Evolutionary conservation across 2,888 invertebrate species (phyloP).

Genomic region (Penaeus monodon): DNA sequence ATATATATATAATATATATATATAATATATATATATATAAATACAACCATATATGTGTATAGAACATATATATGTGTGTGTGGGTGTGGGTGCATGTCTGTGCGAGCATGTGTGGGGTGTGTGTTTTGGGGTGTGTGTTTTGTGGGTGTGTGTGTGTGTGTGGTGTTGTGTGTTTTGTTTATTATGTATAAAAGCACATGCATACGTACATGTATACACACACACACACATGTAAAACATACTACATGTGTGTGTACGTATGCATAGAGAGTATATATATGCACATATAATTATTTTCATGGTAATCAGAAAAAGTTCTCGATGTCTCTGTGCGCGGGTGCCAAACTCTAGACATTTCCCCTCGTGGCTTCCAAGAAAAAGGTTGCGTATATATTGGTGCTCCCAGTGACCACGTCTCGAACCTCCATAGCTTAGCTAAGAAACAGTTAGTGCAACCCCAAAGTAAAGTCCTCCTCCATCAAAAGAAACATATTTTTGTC

Average conservation of each 20-base stretch:
- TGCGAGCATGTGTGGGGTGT: constrained; percentile 15
- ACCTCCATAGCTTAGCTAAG: too few species aligned
- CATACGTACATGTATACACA: too few species aligned
- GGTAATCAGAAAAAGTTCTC: too few species aligned
- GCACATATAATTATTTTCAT: too few species aligned
- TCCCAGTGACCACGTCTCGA: neutral
- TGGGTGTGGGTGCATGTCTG: neutral
- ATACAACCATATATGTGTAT: constrained; percentile 35
- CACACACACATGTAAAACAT: too few species aligned
- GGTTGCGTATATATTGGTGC: neutral
- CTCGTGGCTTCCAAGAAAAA: neutral
- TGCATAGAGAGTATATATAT: too few species aligned
- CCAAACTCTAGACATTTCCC: neutral
- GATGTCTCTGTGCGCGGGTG: too few species aligned
- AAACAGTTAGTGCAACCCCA: too few species aligned
- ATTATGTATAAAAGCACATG: too few species aligned
- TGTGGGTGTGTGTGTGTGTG: constrained; percentile 15
- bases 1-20: neutral
- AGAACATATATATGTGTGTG: neutral
- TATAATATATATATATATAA: neutral
- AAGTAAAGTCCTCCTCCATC: too few species aligned
- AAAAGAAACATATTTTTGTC: too few species aligned
- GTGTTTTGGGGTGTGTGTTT: constrained; percentile 26
- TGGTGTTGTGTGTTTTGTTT: constrained; percentile 25
- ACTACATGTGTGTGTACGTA: too few species aligned